Conservation (phyloP, 2,888 invertebrate genomes). For the Chrysotoxum bicinctum region DNA sequence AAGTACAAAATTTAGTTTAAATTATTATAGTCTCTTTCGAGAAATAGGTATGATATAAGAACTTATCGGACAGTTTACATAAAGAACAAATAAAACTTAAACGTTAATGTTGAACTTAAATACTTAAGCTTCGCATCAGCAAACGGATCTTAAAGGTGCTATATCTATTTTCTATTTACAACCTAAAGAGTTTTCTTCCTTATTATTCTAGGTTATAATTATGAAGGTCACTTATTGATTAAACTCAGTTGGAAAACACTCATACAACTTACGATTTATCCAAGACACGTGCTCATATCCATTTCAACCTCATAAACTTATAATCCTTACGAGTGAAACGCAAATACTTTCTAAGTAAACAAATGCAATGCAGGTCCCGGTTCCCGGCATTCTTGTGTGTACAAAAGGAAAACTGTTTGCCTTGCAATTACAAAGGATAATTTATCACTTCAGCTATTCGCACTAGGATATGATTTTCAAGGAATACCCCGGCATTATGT, state of each 20-base stretch:
- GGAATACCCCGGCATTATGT: conserved; percentile 25
- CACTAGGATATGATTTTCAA: conserved; percentile 50
- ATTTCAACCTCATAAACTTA: conserved; percentile 14
- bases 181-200: too few species aligned
- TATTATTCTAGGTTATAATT: background rate
- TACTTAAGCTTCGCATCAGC: too few species aligned
- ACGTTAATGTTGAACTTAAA: too few species aligned
- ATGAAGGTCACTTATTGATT: background rate
- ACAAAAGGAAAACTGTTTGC: conserved; percentile 31
- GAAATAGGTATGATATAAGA: too few species aligned
- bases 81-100: too few species aligned
- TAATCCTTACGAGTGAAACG: conserved; percentile 37
- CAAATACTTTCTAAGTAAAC: conserved; percentile 36
- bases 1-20: too few species aligned
- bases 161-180: too few species aligned
- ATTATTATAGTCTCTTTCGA: too few species aligned
- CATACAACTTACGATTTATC: conserved; percentile 3
- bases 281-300: background rate
- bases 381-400: background rate
- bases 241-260: background rate
- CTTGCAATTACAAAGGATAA: conserved; percentile 52
- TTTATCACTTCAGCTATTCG: conserved; percentile 46
- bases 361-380: conserved; percentile 32
- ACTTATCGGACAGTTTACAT: too few species aligned
- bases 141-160: too few species aligned